Conservation (phyloP, 2,113 vertebrate genomes). For the Scytalopus superciliaris region DNA sequence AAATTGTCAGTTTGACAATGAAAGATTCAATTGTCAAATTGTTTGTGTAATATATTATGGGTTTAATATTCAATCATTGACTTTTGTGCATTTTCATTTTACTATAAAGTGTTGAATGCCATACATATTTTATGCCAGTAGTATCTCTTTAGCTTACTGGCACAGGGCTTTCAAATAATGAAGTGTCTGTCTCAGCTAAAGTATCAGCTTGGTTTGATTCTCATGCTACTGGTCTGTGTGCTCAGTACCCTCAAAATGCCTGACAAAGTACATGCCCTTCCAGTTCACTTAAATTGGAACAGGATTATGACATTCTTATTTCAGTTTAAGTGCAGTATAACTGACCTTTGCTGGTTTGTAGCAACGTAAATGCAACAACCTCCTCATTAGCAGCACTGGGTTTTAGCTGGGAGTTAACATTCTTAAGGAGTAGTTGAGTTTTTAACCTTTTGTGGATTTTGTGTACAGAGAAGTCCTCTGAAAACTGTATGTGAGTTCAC, state of each 20-base stretch:
- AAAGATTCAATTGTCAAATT: background rate
- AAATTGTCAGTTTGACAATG: background rate
- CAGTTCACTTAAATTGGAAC: background rate
- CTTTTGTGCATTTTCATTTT: background rate
- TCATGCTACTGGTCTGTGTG: background rate
- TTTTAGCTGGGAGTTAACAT: background rate
- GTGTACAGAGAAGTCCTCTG: background rate
- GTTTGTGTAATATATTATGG: background rate
- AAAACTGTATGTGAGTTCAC: background rate
- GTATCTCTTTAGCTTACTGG: background rate
- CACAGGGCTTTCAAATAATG: background rate
- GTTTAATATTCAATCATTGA: background rate
- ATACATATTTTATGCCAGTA: background rate
- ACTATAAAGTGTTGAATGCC: background rate
- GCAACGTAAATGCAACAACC: background rate
- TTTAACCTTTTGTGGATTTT: background rate
- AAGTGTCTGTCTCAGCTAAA: background rate
- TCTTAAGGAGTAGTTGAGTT: background rate
- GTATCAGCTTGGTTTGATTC: background rate
- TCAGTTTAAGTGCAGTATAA: background rate
- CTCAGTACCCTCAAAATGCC: background rate
- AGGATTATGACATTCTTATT: background rate
- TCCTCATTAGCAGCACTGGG: background rate
- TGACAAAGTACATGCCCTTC: fast-evolving
- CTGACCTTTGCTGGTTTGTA: background rate